Evolutionary conservation across 2,797 vertebrate species (phyloP).

Genomic region (Trichosurus vulpecula): DNA sequence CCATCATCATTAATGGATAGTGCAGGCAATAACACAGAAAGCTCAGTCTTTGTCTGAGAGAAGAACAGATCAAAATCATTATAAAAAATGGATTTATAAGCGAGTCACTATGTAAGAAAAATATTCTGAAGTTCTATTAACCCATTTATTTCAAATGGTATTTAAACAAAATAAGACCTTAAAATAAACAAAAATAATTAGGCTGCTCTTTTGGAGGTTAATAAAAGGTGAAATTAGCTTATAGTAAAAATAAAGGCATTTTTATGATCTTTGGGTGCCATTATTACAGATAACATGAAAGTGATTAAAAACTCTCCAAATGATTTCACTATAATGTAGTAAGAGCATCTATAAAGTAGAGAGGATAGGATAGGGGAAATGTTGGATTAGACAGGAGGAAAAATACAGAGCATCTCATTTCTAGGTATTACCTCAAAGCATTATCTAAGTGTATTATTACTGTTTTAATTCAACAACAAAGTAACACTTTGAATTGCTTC

Average conservation of each 20-base stretch:
- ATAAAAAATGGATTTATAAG: conserved; percentile 13
- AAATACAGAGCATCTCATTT: conserved; percentile 16
- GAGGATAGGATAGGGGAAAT: neutral
- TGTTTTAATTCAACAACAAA: neutral
- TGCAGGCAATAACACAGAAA: neutral
- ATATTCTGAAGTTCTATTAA: neutral
- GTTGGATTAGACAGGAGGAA: neutral
- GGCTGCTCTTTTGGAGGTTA: neutral
- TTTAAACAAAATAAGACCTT: conserved; percentile 29
- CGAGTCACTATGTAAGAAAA: neutral
- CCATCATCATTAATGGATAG: conserved; percentile 1
- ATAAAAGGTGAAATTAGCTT: neutral
- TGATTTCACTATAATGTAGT: neutral
- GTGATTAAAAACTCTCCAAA: conserved; percentile 20
- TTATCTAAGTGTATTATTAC: neutral
- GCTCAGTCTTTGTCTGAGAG: neutral
- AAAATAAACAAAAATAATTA: conserved; percentile 13
- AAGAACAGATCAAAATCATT: neutral
- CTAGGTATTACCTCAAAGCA: neutral
- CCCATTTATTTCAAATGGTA: neutral
- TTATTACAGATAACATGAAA: neutral
- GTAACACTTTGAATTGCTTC: neutral
- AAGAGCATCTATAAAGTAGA: neutral
- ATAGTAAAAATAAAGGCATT: neutral
- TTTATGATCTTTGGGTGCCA: conserved; percentile 17